Evolutionary conservation across 2,888 invertebrate species (phyloP), one percentile per base, ranked within the genome.

Genomic region (Neocrepidodera transversa): DNA sequence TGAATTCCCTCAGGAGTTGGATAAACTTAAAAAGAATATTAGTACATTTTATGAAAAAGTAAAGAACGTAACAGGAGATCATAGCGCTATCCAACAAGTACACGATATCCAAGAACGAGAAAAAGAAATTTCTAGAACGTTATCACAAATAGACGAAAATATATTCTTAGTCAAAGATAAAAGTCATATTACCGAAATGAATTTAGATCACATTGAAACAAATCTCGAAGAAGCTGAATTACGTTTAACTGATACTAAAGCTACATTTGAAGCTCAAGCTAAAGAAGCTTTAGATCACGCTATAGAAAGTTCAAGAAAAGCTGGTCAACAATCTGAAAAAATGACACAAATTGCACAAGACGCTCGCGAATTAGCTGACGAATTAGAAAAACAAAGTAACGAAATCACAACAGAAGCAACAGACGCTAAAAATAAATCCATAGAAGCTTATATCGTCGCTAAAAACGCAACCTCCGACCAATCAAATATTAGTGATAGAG

Each of bases 301-400:
- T 0, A 86, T 87, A 67, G 87, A 89, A 68, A 86, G 91, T 45
- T 92, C 93, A 0, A 86, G 87, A 26, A 88, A 91, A 76, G 92
- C 92, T 71, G 97, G 97, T 11, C 93, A 94, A 68, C 95, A 96
- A 74, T 94, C 93, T 1, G 87, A 90, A 10, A 90, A 93, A 72
- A 95, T 99, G 91, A 93, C 96, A 0, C 86, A 88, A 11, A 89
- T 97, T 53, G 95, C 97, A 0, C 88, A 93, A 64, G 91, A 95
- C 76, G 95, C 98, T 0, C 86, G 96, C 26, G 83, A 87, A 10
- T 78, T 92, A 4, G 94, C 95, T 0, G 92, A 94, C 68, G 85
- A 87, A 79, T 86, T 89, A 65, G 89, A 88, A 71, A 82, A 86
- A n/a, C 90, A 93, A 72, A 93, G 95, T 0, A 86, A 87, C 58